Conservation (phyloP, 2,888 invertebrate genomes). For the Leptura quadrifasciata region DNA sequence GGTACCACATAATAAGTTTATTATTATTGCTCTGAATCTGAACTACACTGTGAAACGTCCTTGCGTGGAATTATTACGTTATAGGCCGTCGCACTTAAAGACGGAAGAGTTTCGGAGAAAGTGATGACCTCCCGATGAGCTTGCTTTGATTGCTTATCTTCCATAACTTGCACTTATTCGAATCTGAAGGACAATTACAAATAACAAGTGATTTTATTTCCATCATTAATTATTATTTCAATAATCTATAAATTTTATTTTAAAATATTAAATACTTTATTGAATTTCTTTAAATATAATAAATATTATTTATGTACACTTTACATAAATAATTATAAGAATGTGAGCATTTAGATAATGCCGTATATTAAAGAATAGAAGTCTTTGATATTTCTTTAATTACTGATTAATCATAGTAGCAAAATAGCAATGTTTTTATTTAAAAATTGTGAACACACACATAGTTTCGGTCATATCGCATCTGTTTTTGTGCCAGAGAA, state of each 20-base stretch:
- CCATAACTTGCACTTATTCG: background rate
- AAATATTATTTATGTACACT: too few species aligned
- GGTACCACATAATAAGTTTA: background rate
- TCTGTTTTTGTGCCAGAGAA: too few species aligned
- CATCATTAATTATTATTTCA: background rate
- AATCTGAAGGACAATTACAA: background rate
- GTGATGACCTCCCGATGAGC: conserved; percentile 23
- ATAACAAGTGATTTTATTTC: background rate
- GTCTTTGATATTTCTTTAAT: too few species aligned
- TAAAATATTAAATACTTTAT: too few species aligned
- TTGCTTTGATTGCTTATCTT: background rate
- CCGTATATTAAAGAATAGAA: too few species aligned
- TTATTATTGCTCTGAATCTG: conserved; percentile 19
- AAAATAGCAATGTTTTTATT: too few species aligned
- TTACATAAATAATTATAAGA: too few species aligned
- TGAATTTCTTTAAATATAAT: too few species aligned
- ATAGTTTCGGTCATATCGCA: too few species aligned
- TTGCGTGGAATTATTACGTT: conserved; percentile 20
- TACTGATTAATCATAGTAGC: too few species aligned
- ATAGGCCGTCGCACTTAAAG: conserved; percentile 24
- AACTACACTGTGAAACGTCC: conserved; percentile 16
- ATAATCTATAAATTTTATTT: background rate
- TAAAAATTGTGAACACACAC: too few species aligned
- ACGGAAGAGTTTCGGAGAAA: conserved; percentile 27
- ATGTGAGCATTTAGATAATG: too few species aligned